Base-by-base conservation (phyloP, 1,140 invertebrate species). In the Bombus affinis region DNA sequence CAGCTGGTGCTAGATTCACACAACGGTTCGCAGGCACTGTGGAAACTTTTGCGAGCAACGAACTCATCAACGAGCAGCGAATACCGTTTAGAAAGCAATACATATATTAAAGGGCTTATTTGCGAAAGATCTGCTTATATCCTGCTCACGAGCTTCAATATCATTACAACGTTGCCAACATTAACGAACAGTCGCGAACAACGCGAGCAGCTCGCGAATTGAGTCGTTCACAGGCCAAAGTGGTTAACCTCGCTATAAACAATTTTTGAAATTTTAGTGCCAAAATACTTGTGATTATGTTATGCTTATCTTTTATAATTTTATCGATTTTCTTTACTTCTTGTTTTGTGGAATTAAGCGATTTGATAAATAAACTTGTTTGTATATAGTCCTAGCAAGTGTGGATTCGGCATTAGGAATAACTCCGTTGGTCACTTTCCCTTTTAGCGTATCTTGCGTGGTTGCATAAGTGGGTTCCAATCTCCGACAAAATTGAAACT, bases 381-480 rank as follows among this genome's bases (percentile, higher is more conserved):
- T n/a, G 28, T 1, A 10, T n/a, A 62, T 13, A 62, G 12, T 62
- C 12, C 28, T 28, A 62, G 28, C 59, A 12, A 62, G 12, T 13
- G 28, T 62, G 28, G 28, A 62, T n/a, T n/a, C 59, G 28, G 28
- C 59, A 62, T 39, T 25, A 22, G 25, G 15, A 35, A 77, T 37
- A 59, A 10, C 18, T 10, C 53, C 12, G 25, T 77, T 59, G 37
- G 53, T 62, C 66, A 44, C 66, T 84, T 72, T 80, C 53, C 53
- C 53, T 84, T 59, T 84, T 79, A 68, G n/a, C 12, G n/a, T 59
- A 71, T 72, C 66, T 80, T 72, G 57, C 57, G n/a, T 62, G 25
- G 39, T 70, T 42, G 25, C n/a, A 15, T 59, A 57, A 84, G 22
- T 22, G 66, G 32, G 9, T 12, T 37, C 37, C 47, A 71, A 79